Base-by-base conservation (phyloP, 2,888 invertebrate genomes). In the Arrhopalites spinosus region DNA sequence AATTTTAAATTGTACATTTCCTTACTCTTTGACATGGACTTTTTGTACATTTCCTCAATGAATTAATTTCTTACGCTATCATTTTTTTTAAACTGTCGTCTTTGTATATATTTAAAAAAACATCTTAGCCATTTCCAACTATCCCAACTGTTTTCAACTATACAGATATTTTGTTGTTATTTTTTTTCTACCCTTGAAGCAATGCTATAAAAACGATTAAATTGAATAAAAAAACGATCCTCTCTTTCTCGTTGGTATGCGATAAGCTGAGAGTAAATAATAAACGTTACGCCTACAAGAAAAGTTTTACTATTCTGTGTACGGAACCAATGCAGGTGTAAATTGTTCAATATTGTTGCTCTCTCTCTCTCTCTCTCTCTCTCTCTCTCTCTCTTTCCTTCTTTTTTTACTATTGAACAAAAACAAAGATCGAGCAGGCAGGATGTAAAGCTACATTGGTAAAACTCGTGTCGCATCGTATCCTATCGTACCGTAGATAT, bases 321-420 rank as follows among this genome's bases (percentile, higher is more conserved):
- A 68, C 50, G 68, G 68, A 68, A 50, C 50, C 27, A 50, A 68
- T 68, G 50, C 68, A 68, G 50, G 68, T 68, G 68, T 25, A 50
- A 68, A 68, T 68, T 68, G 50, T 27, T 50, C 66, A 43, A 66
- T 66, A 66, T 66, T 27, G 43, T 66, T 20, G 15, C 27, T 17
- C 2, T 66, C n/a, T 30, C 13, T 64, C 29, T 27, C 5, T 64
- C 17, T 7, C 13, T 64, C 29, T 27, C 5, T 64, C 17, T 7
- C 27, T 17, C 2, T 66, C n/a, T 30, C 13, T 64, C 29, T 27
- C 5, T 64, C 17, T 7, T n/a, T n/a, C n/a, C n/a, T n/a, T n/a
- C n/a, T n/a, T n/a, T n/a, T n/a, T n/a, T n/a, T n/a, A n/a, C n/a
- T n/a, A n/a, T n/a, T n/a, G n/a, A n/a, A 25, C 45, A 43, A 29